phyloP scores from a whole-genome alignment of 2,797 vertebrate species.

The Crax fasciolata region DNA sequence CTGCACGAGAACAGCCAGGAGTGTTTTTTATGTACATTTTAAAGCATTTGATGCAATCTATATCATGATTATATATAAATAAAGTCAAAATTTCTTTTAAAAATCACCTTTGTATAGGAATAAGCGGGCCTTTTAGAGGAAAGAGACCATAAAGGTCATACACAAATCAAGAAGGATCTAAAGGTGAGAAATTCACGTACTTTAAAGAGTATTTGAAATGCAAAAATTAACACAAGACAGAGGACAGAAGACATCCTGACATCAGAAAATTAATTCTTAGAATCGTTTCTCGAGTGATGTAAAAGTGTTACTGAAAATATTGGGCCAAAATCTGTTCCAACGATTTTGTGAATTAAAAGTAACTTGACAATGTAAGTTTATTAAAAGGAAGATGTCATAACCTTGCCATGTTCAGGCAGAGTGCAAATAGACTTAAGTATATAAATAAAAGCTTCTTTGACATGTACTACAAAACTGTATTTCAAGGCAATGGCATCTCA shows the following conservation, averaged over 20 bases:
- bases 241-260: background rate
- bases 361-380: background rate
- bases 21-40: constrained; percentile 30
- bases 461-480: background rate
- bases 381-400: background rate
- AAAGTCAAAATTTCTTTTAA: background rate
- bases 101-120: constrained; percentile 29
- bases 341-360: background rate
- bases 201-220: constrained; percentile 47
- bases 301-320: background rate
- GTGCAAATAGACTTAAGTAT: background rate
- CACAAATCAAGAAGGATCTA: background rate
- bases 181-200: constrained; percentile 26
- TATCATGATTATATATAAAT: constrained; percentile 37
- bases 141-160: constrained; percentile 14
- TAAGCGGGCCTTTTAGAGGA: constrained; percentile 1
- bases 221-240: constrained; percentile 15
- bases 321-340: background rate
- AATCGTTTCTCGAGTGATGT: background rate
- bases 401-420: background rate
- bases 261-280: background rate
- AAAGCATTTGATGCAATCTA: constrained; percentile 61
- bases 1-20: constrained; percentile 3
- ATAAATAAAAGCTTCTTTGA: constrained; percentile 32
- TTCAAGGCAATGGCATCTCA: background rate